These are phyloP conservation scores for Labroides dimidiatus DNA, from an alignment of 2,797 vertebrate species.

Conservation along the genomic window DNA sequence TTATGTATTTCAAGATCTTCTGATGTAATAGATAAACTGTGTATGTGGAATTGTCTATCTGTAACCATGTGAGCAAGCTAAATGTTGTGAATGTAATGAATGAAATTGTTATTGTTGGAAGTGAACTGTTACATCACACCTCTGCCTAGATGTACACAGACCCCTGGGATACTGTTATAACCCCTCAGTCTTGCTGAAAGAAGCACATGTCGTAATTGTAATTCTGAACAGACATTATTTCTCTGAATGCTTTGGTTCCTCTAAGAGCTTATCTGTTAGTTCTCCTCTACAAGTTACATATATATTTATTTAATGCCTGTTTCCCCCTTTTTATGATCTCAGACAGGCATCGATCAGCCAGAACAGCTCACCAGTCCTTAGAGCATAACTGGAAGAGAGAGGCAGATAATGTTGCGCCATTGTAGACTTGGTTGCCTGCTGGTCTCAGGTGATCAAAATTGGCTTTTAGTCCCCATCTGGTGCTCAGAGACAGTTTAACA, in stretches of 20 bases:
- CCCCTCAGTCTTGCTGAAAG: constrained; percentile 44
- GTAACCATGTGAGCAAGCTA: constrained; percentile 21
- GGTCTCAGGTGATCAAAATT: constrained; percentile 64
- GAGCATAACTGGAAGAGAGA: constrained; percentile 46
- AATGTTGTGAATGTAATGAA: constrained; percentile 3
- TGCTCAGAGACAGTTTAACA: constrained; percentile 69
- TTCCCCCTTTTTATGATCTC: constrained; percentile 17
- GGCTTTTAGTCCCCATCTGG: constrained; percentile 74
- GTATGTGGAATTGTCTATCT: constrained; percentile 1
- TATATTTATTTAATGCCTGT: constrained; percentile 28
- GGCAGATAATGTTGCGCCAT: constrained; percentile 56
- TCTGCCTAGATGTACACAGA: constrained; percentile 41
- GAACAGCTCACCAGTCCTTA: constrained; percentile 32
- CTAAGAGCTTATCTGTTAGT: constrained; percentile 20
- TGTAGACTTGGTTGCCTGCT: constrained; percentile 58
- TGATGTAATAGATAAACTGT: not conserved
- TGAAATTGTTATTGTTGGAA: constrained; percentile 31
- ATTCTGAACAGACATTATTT: constrained; percentile 44
- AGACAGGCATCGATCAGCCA: constrained; percentile 57
- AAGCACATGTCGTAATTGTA: constrained; percentile 43
- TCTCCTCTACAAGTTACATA: constrained; percentile 6
- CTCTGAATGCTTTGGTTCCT: constrained; percentile 7
- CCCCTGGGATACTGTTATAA: constrained; percentile 61
- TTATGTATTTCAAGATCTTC: not conserved
- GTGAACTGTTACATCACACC: constrained; percentile 53